Base-by-base conservation (phyloP, 2,888 invertebrate species). In the Plagiodera versicolora region DNA sequence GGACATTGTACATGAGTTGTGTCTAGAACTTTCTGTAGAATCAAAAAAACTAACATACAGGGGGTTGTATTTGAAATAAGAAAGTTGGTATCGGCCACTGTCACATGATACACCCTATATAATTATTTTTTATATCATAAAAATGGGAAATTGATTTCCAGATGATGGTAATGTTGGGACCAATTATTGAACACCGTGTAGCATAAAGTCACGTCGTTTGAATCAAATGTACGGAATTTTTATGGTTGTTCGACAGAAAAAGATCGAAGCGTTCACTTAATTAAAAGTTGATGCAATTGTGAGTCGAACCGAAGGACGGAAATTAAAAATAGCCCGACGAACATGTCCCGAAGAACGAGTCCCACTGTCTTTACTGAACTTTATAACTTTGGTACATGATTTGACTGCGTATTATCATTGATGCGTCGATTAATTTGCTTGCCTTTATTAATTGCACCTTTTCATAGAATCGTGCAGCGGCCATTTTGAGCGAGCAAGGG, bases 291-390 rank as follows among this genome's bases (percentile, higher is more conserved):
- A 53, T 53, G 68, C 67, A 67, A 70, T 71, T 70, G 70, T 69
- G 67, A 69, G 71, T 70, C 67, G 61, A 69, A 68, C 63, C 66
- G 68, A 70, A 70, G 67, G 67, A 68, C 66, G 69, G 67, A 72
- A 73, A 73, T 72, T 72, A 71, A 71, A 72, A 73, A 73, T 73
- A 70, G 69, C 67, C 60, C 47, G 65, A 71, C 72, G 68, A 70
- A 71, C 70, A 71, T 71, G 72, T 70, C 49, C 58, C 53, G 67
- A 63, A 65, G 68, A 70, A 68, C 67, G 58, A 64, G 65, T 67
- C 63, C 65, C 60, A 57, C n/a, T n/a, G 65, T 65, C 61, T 63
- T 64, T 50, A 58, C 66, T 66, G 56, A 66, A 67, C 67, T 70
- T 72, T 72, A 72, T 72, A 70, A 69, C 70, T 68, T 62, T 65